Evolutionary conservation across 2,888 invertebrate genomes (phyloP).

Genomic region (Heliconius charithonia): DNA sequence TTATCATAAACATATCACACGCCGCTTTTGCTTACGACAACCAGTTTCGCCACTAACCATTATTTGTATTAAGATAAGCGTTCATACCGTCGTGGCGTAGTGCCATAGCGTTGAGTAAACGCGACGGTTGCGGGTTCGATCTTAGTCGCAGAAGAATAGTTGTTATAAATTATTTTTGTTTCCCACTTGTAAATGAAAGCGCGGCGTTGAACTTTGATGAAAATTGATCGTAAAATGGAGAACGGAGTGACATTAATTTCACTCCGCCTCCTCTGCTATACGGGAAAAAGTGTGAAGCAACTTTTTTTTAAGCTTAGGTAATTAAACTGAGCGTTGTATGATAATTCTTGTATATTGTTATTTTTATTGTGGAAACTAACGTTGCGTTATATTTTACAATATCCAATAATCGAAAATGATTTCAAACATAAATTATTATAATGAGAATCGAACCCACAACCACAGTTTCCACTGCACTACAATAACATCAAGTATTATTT

Average conservation of each 20-base stretch:
- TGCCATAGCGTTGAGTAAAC: background rate
- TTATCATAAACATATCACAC: slow-evolving; percentile 48
- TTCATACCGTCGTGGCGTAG: slow-evolving; percentile 64
- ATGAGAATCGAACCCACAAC: background rate
- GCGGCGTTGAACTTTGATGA: too few species aligned
- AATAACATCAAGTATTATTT: slow-evolving; percentile 53
- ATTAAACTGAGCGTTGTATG: too few species aligned
- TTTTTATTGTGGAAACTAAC: background rate
- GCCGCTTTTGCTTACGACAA: slow-evolving; percentile 47
- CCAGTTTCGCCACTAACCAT: slow-evolving; percentile 56
- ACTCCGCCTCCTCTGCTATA: too few species aligned
- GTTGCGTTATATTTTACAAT: background rate
- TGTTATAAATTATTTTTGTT: too few species aligned
- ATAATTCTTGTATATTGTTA: too few species aligned
- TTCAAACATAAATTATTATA: background rate
- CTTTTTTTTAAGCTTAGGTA: too few species aligned
- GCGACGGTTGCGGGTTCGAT: background rate
- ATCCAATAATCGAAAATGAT: background rate
- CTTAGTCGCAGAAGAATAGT: too few species aligned
- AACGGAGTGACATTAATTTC: too few species aligned
- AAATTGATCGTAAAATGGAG: too few species aligned
- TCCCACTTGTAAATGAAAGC: too few species aligned
- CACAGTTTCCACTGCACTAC: background rate
- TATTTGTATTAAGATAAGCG: slow-evolving; percentile 68
- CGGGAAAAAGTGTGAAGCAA: too few species aligned